A percentile compares a stretch with the other conserved stretches of the same genome.
These are phyloP conservation scores for Nymphalis io DNA, from an alignment of 1,140 invertebrate species.

Conservation along the genomic window DNA sequence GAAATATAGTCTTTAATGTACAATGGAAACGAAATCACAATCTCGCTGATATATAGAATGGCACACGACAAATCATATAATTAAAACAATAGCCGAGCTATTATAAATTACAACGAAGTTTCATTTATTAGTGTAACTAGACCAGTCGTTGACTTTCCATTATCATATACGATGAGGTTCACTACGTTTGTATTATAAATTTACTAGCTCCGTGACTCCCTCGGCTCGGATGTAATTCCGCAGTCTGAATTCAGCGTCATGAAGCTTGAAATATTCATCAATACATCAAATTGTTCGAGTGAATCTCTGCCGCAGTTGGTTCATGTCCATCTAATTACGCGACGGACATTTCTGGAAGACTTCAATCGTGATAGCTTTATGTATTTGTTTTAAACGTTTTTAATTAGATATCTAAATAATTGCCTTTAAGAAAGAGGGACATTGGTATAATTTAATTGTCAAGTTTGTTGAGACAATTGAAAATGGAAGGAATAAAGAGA, in stretches of 20 bases:
- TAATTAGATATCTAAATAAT: slow-evolving; percentile 4
- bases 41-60: background rate
- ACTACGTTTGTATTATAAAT: slow-evolving; percentile 60
- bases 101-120: slow-evolving; percentile 45
- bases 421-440: slow-evolving; percentile 12
- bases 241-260: slow-evolving; percentile 29
- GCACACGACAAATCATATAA: slow-evolving; percentile 27
- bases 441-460: background rate
- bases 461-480: background rate
- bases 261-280: slow-evolving; percentile 51
- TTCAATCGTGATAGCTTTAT: slow-evolving; percentile 48
- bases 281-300: slow-evolving; percentile 40
- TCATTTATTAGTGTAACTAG: slow-evolving; percentile 55
- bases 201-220: slow-evolving; percentile 48
- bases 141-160: slow-evolving; percentile 64
- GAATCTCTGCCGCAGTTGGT: slow-evolving; percentile 38
- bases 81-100: slow-evolving; percentile 39
- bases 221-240: slow-evolving; percentile 30
- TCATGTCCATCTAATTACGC: slow-evolving; percentile 41
- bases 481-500: slow-evolving; percentile 28
- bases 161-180: slow-evolving; percentile 66
- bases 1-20: slow-evolving; percentile 18
- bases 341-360: slow-evolving; percentile 42
- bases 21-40: slow-evolving; percentile 17
- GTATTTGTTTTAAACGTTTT: slow-evolving; percentile 19